Conservation (phyloP, 1,140 invertebrate species). For the Gonioctena quinquepunctata region DNA sequence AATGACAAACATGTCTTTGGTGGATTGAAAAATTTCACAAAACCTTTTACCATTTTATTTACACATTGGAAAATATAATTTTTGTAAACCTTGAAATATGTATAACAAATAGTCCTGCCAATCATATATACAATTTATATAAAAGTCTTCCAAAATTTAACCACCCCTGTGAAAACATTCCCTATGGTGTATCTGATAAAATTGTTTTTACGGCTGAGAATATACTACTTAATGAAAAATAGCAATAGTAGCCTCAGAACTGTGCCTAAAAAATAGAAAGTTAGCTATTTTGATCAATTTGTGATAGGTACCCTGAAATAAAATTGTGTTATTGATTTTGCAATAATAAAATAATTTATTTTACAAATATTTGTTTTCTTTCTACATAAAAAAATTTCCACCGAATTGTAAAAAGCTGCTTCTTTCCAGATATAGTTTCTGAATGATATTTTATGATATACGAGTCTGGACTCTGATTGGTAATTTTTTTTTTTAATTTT, state of each 20-base stretch:
- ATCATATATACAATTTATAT: neutral
- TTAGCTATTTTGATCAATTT: too few relatives aligned
- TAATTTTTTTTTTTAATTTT: too few relatives aligned
- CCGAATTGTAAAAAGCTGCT: too few relatives aligned
- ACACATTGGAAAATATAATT: neutral
- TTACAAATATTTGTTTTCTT: too few relatives aligned
- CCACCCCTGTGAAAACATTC: neutral
- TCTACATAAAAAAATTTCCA: too few relatives aligned
- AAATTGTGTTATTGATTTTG: too few relatives aligned
- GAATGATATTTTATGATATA: too few relatives aligned
- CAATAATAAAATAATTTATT: too few relatives aligned
- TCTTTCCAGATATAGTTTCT: too few relatives aligned
- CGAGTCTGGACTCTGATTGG: too few relatives aligned
- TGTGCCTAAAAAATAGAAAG: neutral
- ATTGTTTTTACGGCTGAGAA: neutral
- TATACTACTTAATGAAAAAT: neutral
- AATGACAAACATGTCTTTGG: neutral
- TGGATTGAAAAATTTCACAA: neutral
- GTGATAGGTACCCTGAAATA: too few relatives aligned
- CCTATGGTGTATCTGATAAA: neutral
- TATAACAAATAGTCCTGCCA: neutral
- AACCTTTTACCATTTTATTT: neutral
- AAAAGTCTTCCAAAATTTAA: neutral
- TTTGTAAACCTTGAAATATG: neutral
- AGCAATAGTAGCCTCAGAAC: neutral